Base-by-base conservation (phyloP, 2,797 vertebrate species). In the Crenuchus spilurus region DNA sequence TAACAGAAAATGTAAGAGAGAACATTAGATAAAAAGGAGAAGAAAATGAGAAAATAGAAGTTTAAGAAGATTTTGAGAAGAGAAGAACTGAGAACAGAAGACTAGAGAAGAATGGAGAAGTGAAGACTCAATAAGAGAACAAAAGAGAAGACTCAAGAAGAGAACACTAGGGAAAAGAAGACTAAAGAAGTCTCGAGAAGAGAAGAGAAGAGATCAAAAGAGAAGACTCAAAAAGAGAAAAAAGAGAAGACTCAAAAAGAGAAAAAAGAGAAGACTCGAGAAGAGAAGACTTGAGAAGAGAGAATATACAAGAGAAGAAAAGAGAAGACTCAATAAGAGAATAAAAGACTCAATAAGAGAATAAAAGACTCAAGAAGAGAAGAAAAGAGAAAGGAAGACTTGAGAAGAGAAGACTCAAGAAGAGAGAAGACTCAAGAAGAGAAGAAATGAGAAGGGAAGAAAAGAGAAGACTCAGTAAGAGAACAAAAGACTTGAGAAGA, bases 181-280 rank as follows among this genome's bases (percentile, higher is more conserved):
- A 44, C 60, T 28, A 70, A 58, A 28, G 6, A 31, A 61, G 13
- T 46, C 24, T 57, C 24, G 73, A 67, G 24, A 52, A 49, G 70
- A 35, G 65, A 61, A 76, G 20, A 28, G 11, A 41, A 28, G 18
- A 42, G 22, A 62, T 20, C 16, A 30, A 48, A 20, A 13, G 30
- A n/a, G 7, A 11, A 4, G 16, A 18, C 1, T 31, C 9, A 30
- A 13, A 37, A 18, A 61, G 30, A 51, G 14, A 61, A 37, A 39
- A 24, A 39, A 30, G 13, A 26, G 39, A 41, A 33, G 18, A 31
- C 24, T 2, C 5, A 8, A 24, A 11, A 20, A 39, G 20, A 49
- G 30, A 33, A 39, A n/a, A 41, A 9, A 33, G 10, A 4, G 10
- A n/a, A n/a, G n/a, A n/a, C n/a, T n/a, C n/a, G n/a, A n/a, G n/a